A percentile compares a stretch with the other conserved stretches of the same genome.
These are phyloP conservation scores for Kryptopterus vitreolus DNA, from an alignment of 2,797 vertebrate genomes.

Conservation along the genomic window DNA sequence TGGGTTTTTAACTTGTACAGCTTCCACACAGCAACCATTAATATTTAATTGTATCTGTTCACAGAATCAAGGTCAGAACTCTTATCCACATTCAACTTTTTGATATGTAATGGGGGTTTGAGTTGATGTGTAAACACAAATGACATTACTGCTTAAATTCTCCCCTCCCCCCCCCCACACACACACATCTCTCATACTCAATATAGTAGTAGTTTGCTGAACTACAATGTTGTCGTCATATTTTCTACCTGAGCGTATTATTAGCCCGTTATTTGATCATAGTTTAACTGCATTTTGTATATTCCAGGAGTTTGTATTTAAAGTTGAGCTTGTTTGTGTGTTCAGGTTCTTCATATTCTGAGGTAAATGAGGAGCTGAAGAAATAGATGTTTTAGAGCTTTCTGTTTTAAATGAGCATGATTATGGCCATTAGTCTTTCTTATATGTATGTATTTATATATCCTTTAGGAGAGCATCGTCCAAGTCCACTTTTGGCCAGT, in stretches of 20 bases:
- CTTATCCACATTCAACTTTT: not conserved
- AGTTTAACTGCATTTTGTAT: not conserved
- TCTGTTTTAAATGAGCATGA: not conserved
- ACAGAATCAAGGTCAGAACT: conserved; percentile 32
- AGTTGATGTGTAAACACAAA: conserved; percentile 46
- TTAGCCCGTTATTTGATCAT: too few species aligned
- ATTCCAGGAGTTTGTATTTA: conserved; percentile 44
- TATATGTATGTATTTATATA: conserved; percentile 37
- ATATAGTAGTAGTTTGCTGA: not conserved
- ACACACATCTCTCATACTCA: too few species aligned
- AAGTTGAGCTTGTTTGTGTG: conserved; percentile 33
- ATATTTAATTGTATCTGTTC: not conserved
- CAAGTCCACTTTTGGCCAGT: conserved; percentile 90
- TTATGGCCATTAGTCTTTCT: not conserved
- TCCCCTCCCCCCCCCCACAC: too few species aligned
- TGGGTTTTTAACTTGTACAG: not conserved
- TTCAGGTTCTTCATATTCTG: conserved; percentile 89
- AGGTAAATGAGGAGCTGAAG: conserved; percentile 88
- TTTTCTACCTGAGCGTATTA: not conserved
- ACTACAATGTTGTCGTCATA: not conserved
- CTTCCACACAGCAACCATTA: not conserved
- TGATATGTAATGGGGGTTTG: conserved; percentile 24
- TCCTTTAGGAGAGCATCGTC: conserved; percentile 83
- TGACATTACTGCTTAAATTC: conserved; percentile 24
- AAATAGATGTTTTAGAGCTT: conserved; percentile 76